Conservation (phyloP, 2,797 vertebrate species). For the Furcifer pardalis region DNA sequence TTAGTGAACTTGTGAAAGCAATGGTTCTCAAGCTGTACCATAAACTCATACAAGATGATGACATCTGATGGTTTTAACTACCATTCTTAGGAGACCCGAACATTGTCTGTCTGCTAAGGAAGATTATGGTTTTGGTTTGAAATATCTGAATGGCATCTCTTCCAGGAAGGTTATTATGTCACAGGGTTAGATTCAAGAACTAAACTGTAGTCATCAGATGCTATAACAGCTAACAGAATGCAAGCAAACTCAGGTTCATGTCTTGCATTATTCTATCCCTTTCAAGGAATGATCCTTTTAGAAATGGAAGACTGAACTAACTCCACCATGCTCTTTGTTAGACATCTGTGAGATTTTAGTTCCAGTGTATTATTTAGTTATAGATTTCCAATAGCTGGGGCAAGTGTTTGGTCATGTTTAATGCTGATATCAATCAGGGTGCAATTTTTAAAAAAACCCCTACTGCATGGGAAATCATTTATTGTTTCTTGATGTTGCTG, state of each 20-base stretch:
- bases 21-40: no score
- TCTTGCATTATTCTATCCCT: not conserved
- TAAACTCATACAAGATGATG: no score
- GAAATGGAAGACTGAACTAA: not conserved
- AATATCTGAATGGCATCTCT: no score
- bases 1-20: not conserved
- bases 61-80: not conserved
- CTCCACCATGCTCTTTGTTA: no score
- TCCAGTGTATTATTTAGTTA: not conserved
- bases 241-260: not conserved
- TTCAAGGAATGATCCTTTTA: not conserved
- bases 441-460: not conserved
- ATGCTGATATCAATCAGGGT: not conserved
- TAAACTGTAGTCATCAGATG: constrained; percentile 23
- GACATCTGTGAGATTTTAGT: not conserved
- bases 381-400: not conserved
- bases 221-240: constrained; percentile 39
- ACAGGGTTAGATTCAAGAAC: not conserved
- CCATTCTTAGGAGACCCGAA: not conserved
- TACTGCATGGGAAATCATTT: not conserved
- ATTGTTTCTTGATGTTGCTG: accelerated
- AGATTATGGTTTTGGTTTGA: no score
- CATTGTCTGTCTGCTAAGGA: not conserved
- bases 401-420: not conserved
- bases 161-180: not conserved